These are phyloP conservation scores for Habrosyne pyritoides DNA, from an alignment of 2,888 invertebrate species.

Conservation along the genomic window DNA sequence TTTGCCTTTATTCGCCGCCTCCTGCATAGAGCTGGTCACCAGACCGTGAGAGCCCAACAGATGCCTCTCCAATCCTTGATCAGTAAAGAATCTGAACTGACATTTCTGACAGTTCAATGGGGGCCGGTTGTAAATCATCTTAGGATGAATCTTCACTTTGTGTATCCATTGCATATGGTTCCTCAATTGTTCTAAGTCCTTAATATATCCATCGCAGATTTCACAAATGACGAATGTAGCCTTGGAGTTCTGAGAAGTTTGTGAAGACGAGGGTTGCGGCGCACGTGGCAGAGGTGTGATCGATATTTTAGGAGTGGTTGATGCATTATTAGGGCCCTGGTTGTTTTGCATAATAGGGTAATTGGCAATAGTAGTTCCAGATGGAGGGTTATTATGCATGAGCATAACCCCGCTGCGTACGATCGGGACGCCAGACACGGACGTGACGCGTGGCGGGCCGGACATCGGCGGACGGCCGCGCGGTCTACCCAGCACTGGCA, in stretches of 20 bases:
- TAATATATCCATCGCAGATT: slow-evolving; percentile 98
- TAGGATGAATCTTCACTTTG: slow-evolving; percentile 97
- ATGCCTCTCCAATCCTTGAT: slow-evolving; percentile 97
- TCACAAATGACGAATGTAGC: slow-evolving; percentile 97
- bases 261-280: slow-evolving; percentile 75
- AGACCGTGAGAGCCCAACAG: slow-evolving; percentile 96
- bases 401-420: slow-evolving; percentile 86
- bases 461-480: slow-evolving; percentile 76
- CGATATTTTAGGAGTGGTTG: slow-evolving; percentile 94
- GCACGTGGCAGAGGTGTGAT: slow-evolving; percentile 94
- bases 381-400: slow-evolving; percentile 84
- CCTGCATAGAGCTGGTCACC: slow-evolving; percentile 98
- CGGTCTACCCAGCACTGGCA: slow-evolving; percentile 68
- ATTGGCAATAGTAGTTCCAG: slow-evolving; percentile 70
- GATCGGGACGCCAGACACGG: slow-evolving; percentile 76
- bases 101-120: slow-evolving; percentile 98
- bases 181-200: slow-evolving; percentile 96
- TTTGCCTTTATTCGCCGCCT: slow-evolving; percentile 97
- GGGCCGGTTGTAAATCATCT: slow-evolving; percentile 97
- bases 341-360: slow-evolving; percentile 70
- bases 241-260: slow-evolving; percentile 80
- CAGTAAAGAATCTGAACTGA: slow-evolving; percentile 97
- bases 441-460: slow-evolving; percentile 54
- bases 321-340: slow-evolving; percentile 55
- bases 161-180: slow-evolving; percentile 99